A percentile compares a stretch with the other conserved stretches of the same genome.
Evolutionary conservation across 1,140 invertebrate species (phyloP).

Genomic region (Pachyrhynchus sulphureomaculatus): DNA sequence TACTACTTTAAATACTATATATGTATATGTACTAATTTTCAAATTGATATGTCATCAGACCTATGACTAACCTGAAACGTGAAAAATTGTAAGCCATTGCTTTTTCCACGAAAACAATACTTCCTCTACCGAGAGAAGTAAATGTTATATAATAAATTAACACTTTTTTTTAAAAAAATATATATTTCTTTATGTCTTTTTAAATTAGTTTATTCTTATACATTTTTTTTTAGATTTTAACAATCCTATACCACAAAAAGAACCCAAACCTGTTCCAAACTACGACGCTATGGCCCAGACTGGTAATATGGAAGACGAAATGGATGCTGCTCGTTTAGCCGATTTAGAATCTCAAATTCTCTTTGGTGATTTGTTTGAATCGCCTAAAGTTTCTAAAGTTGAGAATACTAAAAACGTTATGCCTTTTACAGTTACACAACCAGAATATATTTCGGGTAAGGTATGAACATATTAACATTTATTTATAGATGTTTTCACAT

Average conservation of each 20-base stretch:
- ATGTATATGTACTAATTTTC: too few species aligned
- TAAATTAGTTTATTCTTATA: background rate
- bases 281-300: constrained; percentile 1
- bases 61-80: too few species aligned
- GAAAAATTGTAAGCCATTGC: too few species aligned
- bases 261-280: background rate
- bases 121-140: too few species aligned
- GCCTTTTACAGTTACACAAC: background rate
- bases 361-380: constrained; percentile 7
- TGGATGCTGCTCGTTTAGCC: constrained; percentile 28
- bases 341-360: constrained; percentile 46
- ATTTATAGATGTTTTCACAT: background rate
- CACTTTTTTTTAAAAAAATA: too few species aligned
- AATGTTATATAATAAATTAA: too few species aligned
- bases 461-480: too few species aligned
- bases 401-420: background rate
- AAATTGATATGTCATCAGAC: too few species aligned
- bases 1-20: too few species aligned
- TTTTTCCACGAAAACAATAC: too few species aligned
- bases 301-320: constrained; percentile 12
- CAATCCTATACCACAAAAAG: background rate
- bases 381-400: background rate
- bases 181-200: too few species aligned
- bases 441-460: background rate
- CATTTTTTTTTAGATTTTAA: background rate